Conservation (phyloP, 2,113 vertebrate species). For the Gallinago jamesoni region DNA sequence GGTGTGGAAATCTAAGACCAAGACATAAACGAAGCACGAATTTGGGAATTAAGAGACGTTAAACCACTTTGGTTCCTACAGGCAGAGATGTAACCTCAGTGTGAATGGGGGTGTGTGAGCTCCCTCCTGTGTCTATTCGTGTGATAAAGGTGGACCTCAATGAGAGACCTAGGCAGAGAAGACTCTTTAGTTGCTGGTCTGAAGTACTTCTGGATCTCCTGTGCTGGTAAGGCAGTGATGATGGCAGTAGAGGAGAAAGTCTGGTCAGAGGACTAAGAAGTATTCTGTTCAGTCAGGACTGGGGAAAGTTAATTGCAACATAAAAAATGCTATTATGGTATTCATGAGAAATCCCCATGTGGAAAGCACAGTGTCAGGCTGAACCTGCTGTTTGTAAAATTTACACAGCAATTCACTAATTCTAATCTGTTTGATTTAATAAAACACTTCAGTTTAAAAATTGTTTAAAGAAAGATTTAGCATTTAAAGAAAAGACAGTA, state of each 20-base stretch:
- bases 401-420: neutral
- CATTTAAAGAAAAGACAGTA: neutral
- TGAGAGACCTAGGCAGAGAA: neutral
- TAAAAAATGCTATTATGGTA: neutral
- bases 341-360: neutral
- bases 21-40: neutral
- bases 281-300: neutral
- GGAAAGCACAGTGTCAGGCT: neutral
- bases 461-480: neutral
- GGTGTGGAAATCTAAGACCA: neutral
- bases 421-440: neutral
- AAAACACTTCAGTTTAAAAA: neutral
- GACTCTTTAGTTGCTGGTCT: neutral
- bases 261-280: neutral
- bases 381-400: neutral
- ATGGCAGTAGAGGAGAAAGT: neutral
- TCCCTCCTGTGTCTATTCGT: constrained; percentile 66
- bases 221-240: neutral
- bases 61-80: neutral
- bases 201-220: neutral
- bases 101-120: constrained; percentile 60
- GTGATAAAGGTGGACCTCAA: constrained; percentile 33
- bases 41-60: neutral
- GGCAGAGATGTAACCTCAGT: neutral
- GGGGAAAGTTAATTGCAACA: neutral